Evolutionary conservation across 2,888 invertebrate genomes (phyloP).

Genomic region (Pristionchus fissidentatus): DNA sequence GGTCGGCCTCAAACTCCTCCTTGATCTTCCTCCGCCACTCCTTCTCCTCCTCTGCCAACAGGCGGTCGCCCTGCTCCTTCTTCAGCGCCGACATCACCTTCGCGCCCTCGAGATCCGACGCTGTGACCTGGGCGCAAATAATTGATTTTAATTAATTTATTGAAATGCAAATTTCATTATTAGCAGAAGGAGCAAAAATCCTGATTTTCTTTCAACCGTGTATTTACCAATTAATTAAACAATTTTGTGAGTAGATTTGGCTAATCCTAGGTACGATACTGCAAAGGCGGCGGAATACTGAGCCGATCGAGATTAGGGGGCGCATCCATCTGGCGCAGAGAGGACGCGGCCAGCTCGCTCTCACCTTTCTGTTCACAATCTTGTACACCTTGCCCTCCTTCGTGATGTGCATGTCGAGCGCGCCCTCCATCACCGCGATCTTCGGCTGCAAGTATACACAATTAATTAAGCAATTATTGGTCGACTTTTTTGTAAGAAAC

Average conservation of each 20-base stretch:
- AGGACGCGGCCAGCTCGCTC: too few relatives aligned
- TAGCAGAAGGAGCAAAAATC: too few relatives aligned
- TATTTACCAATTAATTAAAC: too few relatives aligned
- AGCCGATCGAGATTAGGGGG: too few relatives aligned
- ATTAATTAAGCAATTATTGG: neutral
- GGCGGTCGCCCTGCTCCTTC: slow-evolving; percentile 55
- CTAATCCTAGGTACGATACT: too few relatives aligned
- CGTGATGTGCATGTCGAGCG: slow-evolving; percentile 65
- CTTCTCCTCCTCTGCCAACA: slow-evolving; percentile 55
- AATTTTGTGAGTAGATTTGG: too few relatives aligned
- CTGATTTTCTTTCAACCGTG: too few relatives aligned
- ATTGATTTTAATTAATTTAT: neutral
- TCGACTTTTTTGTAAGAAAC: too few relatives aligned
- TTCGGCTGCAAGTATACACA: slow-evolving; percentile 59
- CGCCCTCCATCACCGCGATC: slow-evolving; percentile 63
- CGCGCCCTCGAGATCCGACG: slow-evolving; percentile 64
- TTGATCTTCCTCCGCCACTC: slow-evolving; percentile 54
- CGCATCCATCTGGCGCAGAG: too few relatives aligned
- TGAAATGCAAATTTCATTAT: neutral
- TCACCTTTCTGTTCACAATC: slow-evolving; percentile 66
- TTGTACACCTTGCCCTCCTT: slow-evolving; percentile 62
- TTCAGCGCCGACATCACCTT: slow-evolving; percentile 61
- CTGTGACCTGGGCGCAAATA: slow-evolving; percentile 60
- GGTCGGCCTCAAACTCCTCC: slow-evolving; percentile 31
- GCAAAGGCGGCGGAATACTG: too few relatives aligned